Conservation (phyloP, 2,797 vertebrate species). For the Pangasius djambal region DNA sequence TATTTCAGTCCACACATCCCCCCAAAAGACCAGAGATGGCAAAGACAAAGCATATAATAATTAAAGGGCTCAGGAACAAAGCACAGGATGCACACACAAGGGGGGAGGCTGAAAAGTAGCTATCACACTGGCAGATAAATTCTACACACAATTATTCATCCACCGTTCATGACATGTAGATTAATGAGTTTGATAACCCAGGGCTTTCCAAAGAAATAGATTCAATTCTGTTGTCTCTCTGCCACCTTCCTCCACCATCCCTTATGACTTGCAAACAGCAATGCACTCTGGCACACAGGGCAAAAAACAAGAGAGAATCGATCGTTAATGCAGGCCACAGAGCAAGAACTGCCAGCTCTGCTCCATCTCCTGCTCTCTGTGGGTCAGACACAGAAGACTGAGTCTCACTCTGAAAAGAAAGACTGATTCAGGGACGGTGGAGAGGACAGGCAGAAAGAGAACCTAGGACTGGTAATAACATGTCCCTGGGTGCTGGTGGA, state of each 20-base stretch:
- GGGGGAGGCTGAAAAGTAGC: slow-evolving; percentile 87
- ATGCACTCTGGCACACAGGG: slow-evolving; percentile 67
- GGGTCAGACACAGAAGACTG: slow-evolving; percentile 15
- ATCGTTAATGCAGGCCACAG: slow-evolving; percentile 55
- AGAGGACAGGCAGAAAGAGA: not conserved
- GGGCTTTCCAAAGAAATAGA: slow-evolving; percentile 88
- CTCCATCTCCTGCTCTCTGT: slow-evolving; percentile 23
- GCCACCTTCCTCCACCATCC: slow-evolving; percentile 65
- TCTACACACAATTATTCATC: slow-evolving; percentile 99
- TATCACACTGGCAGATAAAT: slow-evolving; percentile 98
- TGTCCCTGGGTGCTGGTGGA: slow-evolving; percentile 27
- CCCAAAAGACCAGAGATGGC: slow-evolving; percentile 72
- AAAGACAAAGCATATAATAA: slow-evolving; percentile 94
- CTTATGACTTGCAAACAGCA: slow-evolving; percentile 75
- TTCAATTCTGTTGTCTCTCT: slow-evolving; percentile 80
- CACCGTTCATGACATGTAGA: slow-evolving; percentile 96
- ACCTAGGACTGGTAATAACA: slow-evolving; percentile 1
- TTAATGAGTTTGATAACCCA: slow-evolving; percentile 99
- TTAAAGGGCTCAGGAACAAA: slow-evolving; percentile 81
- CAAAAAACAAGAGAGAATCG: slow-evolving; percentile 66
- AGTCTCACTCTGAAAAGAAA: not conserved
- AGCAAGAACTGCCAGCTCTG: slow-evolving; percentile 42
- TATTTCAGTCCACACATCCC: slow-evolving; percentile 71
- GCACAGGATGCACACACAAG: slow-evolving; percentile 74
- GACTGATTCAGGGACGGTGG: not conserved